Base-by-base conservation (phyloP, 2,888 invertebrate species). In the Baronia brevicornis region DNA sequence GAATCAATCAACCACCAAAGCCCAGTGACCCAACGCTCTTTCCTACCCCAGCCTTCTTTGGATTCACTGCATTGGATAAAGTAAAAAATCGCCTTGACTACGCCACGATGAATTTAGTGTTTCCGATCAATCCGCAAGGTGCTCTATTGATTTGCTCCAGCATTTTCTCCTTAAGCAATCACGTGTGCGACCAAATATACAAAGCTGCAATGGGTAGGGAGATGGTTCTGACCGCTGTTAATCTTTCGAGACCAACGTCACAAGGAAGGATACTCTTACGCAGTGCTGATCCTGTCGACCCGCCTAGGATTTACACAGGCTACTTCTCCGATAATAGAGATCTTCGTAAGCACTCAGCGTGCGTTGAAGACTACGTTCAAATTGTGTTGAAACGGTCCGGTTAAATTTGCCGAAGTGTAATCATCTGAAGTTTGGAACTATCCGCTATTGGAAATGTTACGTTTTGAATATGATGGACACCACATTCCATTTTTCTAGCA, bases 251-350 rank as follows among this genome's bases (percentile, higher is more conserved):
- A 31, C 86, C 87, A 0, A 54, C 72, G 43, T 86, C 87, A 0
- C 67, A 64, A 5, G 89, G 90, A 2, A 46, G 54, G 15, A 46
- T 93, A 1, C 60, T 70, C 7, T 56, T 93, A 1, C 65, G 65
- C 23, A 86, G 84, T 3, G 41, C 48, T 0, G 63, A 90, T 50
- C 88, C 89, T 0, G 46, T 54, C 2, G 84, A 87, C 3, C 64
- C 75, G 15, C 90, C 90, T 0, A 43, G 79, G 15, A 85, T 91
- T 18, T 69, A 85, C 33, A 70, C 88, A 1, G 88, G 88, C 37
- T 89, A 89, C 51, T 70, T 89, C 17, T 61, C 71, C 0, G 70
- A 86, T 3, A 7, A 9, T 0, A 7, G 26, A 0, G 70, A 69
- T 27, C 29, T 65, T 26, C 33, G 42, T 0, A 17, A 46, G 2